A percentile compares a stretch with the other conserved stretches of the same genome.
These are phyloP conservation scores for Arnoldichthys spilopterus DNA, from an alignment of 2,797 vertebrate species.

Conservation along the genomic window DNA sequence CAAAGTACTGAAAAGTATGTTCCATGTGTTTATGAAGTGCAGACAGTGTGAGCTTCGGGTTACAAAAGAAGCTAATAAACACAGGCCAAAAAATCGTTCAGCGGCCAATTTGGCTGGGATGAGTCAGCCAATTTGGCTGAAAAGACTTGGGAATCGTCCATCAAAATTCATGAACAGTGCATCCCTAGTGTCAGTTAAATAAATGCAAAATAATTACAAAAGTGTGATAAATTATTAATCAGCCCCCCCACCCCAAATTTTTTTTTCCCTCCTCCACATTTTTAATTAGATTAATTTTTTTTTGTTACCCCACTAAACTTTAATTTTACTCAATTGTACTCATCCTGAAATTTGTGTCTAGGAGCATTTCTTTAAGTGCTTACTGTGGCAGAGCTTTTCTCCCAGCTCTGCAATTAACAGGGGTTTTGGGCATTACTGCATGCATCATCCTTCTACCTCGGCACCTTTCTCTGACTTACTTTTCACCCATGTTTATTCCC, in stretches of 20 bases:
- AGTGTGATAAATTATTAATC: too few species aligned
- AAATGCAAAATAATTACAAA: too few species aligned
- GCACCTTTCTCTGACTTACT: neutral
- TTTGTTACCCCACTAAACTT: too few species aligned
- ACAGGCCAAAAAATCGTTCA: neutral
- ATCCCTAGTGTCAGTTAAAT: neutral
- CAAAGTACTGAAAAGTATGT: neutral
- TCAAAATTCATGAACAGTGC: neutral
- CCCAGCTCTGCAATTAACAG: conserved; percentile 35
- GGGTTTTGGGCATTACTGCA: conserved; percentile 15
- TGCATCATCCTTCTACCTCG: conserved; percentile 4
- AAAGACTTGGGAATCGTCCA: neutral
- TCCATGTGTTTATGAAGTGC: neutral
- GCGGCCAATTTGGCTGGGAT: neutral
- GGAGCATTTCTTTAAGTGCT: conserved; percentile 1
- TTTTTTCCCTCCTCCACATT: too few species aligned
- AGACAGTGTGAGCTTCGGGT: neutral
- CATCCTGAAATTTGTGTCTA: neutral
- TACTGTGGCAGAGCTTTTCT: conserved; percentile 1
- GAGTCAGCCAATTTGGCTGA: too few species aligned
- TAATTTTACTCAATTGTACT: too few species aligned
- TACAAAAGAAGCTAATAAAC: neutral
- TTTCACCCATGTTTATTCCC: neutral
- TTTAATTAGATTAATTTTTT: too few species aligned
- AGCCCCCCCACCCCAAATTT: too few species aligned